Conservation (phyloP, 2,797 vertebrate species). For the Buphagus erythrorhynchus region DNA sequence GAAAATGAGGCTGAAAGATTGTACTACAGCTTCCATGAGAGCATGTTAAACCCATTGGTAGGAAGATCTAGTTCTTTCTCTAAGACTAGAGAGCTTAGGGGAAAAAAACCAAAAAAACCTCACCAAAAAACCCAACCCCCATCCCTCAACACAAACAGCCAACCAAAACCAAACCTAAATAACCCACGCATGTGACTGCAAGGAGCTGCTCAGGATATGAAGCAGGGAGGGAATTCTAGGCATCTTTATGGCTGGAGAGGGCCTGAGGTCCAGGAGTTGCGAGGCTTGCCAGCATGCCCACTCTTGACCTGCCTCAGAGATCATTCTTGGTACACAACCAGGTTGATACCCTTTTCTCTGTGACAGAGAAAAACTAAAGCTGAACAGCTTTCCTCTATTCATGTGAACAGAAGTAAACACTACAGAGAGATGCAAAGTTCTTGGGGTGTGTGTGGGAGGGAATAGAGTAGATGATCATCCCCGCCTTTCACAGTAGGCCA, state of each 20-base stretch:
- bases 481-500: not conserved
- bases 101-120: rapidly evolving
- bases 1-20: not conserved
- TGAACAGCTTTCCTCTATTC: not conserved
- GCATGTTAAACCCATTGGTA: not conserved
- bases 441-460: not conserved
- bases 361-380: not conserved
- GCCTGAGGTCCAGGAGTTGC: not conserved
- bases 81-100: not conserved
- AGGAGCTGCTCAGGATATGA: not conserved
- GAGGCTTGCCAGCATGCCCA: not conserved
- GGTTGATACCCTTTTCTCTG: not conserved
- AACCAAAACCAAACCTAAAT: not conserved
- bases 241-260: not conserved
- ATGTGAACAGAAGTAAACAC: not conserved
- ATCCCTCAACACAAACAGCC: not conserved
- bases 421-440: not conserved
- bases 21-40: not conserved
- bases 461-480: not conserved
- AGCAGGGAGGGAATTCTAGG: not conserved
- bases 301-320: not conserved
- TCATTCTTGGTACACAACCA: not conserved
- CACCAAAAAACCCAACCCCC: not conserved
- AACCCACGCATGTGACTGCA: not conserved
- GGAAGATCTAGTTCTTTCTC: not conserved